Evolutionary conservation across 2,888 invertebrate species (phyloP).

Genomic region (Smittia sp.): DNA sequence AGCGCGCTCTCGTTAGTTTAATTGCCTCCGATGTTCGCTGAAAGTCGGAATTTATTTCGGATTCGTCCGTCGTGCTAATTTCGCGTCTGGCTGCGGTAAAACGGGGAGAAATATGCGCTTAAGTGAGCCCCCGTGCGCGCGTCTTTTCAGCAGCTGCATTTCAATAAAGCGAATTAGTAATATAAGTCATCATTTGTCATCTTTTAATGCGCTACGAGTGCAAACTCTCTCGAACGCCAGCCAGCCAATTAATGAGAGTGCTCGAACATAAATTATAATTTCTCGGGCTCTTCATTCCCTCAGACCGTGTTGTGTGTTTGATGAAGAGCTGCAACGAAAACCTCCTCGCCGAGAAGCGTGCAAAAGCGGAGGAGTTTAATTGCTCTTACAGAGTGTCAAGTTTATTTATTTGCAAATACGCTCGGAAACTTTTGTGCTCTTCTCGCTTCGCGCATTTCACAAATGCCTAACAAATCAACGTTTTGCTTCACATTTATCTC

Average conservation of each 20-base stretch:
- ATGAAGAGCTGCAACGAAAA: background rate
- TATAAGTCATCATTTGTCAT: constrained; percentile 41
- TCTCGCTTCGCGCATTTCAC: background rate
- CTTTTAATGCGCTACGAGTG: constrained; percentile 31
- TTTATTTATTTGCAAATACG: constrained; percentile 38
- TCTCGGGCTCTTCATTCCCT: background rate
- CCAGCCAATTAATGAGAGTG: constrained; percentile 32
- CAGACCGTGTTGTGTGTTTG: background rate
- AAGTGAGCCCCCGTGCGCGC: background rate
- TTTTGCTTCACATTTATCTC: constrained; percentile 8
- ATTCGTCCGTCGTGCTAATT: background rate
- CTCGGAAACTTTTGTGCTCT: background rate
- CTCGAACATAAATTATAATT: constrained; percentile 32
- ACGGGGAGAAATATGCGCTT: background rate
- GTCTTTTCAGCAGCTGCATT: constrained; percentile 31
- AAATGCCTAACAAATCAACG: constrained; percentile 21
- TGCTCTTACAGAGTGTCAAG: constrained; percentile 40
- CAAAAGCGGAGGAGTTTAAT: constrained; percentile 35
- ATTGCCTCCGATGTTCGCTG: constrained; percentile 7
- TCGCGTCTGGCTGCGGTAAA: background rate
- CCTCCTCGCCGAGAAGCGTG: background rate
- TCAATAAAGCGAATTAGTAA: constrained; percentile 33
- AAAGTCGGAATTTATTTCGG: constrained; percentile 9
- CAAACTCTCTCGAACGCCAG: constrained; percentile 22
- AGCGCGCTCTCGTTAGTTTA: constrained; percentile 7